A percentile compares a stretch with the other conserved stretches of the same genome.
Evolutionary conservation across 2,113 vertebrate genomes (phyloP).

Genomic region (Corythoichthys haematopterus): DNA sequence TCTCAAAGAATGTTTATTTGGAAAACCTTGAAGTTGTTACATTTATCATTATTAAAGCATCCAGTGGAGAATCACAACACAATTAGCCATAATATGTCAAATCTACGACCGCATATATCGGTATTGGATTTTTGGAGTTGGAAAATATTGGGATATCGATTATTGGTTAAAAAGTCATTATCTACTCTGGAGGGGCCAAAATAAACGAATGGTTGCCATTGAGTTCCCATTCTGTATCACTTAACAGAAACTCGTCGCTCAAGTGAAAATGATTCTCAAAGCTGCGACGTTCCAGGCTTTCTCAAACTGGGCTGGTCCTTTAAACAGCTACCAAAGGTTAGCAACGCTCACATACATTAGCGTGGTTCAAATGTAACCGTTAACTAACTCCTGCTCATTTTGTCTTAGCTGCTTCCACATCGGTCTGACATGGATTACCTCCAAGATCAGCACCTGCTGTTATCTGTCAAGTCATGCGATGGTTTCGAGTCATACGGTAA

Average conservation of each 20-base stretch:
- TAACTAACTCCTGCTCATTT: conserved; percentile 4
- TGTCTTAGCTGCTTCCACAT: conserved; percentile 73
- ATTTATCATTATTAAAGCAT: too few species aligned
- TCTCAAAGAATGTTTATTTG: too few species aligned
- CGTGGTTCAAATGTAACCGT: neutral
- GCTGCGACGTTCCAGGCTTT: conserved; percentile 78
- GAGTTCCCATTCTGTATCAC: neutral
- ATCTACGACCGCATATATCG: too few species aligned
- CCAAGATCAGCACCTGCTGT: conserved; percentile 80
- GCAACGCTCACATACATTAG: neutral
- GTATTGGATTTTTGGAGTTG: too few species aligned
- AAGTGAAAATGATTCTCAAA: conserved; percentile 78
- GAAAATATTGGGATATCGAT: too few species aligned
- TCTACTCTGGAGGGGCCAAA: too few species aligned
- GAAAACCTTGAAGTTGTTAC: too few species aligned
- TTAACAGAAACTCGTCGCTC: conserved; percentile 76
- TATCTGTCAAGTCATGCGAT: conserved; percentile 83
- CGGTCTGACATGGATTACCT: conserved; percentile 78
- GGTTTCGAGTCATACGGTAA: conserved; percentile 86
- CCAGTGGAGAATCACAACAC: too few species aligned
- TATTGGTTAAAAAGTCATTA: too few species aligned
- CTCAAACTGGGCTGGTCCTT: conserved; percentile 80
- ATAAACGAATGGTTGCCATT: too few species aligned
- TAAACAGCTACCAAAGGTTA: conserved; percentile 81
- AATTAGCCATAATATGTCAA: too few species aligned